These are phyloP conservation scores for Seriola aureovittata DNA, from an alignment of 2,113 vertebrate genomes.

Conservation along the genomic window DNA sequence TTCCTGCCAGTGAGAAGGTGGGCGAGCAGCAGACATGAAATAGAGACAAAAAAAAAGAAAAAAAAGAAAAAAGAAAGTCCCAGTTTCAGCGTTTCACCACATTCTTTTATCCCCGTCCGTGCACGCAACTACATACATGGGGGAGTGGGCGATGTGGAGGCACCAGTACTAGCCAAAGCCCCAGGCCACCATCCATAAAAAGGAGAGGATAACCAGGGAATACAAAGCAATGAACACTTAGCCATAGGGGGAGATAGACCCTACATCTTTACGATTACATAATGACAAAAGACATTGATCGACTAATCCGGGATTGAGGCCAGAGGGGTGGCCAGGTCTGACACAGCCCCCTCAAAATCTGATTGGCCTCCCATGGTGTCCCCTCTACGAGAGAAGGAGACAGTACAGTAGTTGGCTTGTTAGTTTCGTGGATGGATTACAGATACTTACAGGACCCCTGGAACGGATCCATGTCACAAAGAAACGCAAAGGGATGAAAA, in stretches of 20 bases:
- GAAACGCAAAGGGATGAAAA: neutral
- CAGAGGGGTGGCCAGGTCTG: neutral
- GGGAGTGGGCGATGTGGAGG: constrained; percentile 61
- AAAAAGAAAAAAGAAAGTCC: constrained; percentile 11
- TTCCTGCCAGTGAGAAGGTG: constrained; percentile 74
- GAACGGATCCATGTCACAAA: neutral
- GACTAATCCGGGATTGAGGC: neutral
- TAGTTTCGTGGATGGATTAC: neutral
- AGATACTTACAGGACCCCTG: neutral
- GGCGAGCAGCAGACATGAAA: constrained; percentile 69
- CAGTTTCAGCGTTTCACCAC: constrained; percentile 27
- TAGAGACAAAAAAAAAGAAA: constrained; percentile 25
- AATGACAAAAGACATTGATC: neutral
- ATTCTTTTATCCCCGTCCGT: constrained; percentile 61
- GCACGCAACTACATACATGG: constrained; percentile 12
- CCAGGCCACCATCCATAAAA: constrained; percentile 32
- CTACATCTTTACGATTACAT: constrained; percentile 22
- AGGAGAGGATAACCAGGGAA: constrained; percentile 17
- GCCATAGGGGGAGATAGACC: neutral
- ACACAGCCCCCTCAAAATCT: neutral
- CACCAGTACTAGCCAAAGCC: constrained; percentile 36
- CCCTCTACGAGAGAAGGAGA: neutral
- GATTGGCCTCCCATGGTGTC: neutral
- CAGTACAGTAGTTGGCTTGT: neutral
- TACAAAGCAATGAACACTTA: constrained; percentile 15